These are phyloP conservation scores for Zaprionus tsacasi DNA, from an alignment of 1,140 invertebrate genomes.

Conservation along the genomic window DNA sequence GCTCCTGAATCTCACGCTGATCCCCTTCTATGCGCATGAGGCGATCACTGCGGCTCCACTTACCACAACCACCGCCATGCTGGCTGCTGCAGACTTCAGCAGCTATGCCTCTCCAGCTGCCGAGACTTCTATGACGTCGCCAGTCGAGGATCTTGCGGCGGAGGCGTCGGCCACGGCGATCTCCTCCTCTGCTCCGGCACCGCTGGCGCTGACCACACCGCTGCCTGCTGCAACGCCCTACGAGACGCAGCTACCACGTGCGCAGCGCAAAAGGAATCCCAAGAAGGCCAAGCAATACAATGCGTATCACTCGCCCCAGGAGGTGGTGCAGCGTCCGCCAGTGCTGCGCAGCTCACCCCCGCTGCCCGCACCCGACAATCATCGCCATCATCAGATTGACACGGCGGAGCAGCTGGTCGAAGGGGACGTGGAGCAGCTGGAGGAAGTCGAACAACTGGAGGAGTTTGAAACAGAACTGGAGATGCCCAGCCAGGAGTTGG, in stretches of 20 bases:
- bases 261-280: slow-evolving; percentile 38
- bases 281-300: slow-evolving; percentile 73
- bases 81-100: neutral
- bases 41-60: slow-evolving; percentile 50
- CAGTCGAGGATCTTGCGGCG: neutral
- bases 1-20: slow-evolving; percentile 68
- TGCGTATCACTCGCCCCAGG: slow-evolving; percentile 68
- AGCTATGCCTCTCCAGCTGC: neutral
- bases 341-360: slow-evolving; percentile 20
- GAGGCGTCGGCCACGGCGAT: neutral
- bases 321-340: slow-evolving; percentile 70
- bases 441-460: slow-evolving; percentile 5
- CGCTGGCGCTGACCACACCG: slow-evolving; percentile 18
- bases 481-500: slow-evolving; percentile 25
- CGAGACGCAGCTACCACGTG: slow-evolving; percentile 52
- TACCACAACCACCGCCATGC: neutral
- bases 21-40: slow-evolving; percentile 79
- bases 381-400: slow-evolving; percentile 29
- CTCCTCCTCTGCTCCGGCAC: slow-evolving; percentile 1
- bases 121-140: neutral
- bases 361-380: slow-evolving; percentile 39
- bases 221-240: slow-evolving; percentile 19
- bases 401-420: neutral
- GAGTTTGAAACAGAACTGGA: slow-evolving; percentile 4
- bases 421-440: neutral